These are phyloP conservation scores for Saccopteryx bilineata DNA, from an alignment of 2,113 vertebrate genomes.

Conservation along the genomic window DNA sequence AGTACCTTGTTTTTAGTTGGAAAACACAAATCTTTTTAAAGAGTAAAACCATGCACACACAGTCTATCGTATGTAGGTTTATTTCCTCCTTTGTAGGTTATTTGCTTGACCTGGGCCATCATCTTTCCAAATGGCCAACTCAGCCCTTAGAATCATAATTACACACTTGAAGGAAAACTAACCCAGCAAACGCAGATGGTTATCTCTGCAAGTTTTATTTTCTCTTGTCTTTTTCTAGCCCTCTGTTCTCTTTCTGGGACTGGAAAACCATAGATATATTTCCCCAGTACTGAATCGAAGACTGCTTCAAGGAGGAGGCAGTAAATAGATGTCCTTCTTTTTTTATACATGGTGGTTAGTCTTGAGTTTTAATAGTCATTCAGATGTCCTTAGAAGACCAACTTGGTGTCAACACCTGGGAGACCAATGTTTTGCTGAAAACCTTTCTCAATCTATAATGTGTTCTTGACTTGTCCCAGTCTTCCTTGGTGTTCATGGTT, in stretches of 20 bases:
- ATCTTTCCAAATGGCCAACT: slow-evolving; percentile 61
- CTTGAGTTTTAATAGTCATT: not conserved
- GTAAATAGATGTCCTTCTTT: not conserved
- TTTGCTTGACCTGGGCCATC: slow-evolving; percentile 63
- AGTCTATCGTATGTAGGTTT: slow-evolving; percentile 8
- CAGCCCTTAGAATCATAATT: slow-evolving; percentile 73
- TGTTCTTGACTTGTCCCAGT: not conserved
- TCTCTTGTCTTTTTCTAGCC: slow-evolving; percentile 27
- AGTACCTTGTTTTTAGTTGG: slow-evolving; percentile 53
- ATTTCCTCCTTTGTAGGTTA: slow-evolving; percentile 65
- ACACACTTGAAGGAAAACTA: slow-evolving; percentile 55
- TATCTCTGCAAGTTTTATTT: slow-evolving; percentile 54
- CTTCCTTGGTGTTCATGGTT: not conserved
- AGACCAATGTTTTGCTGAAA: not conserved
- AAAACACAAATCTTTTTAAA: slow-evolving; percentile 35
- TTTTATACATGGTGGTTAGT: not conserved
- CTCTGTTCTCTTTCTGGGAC: slow-evolving; percentile 35
- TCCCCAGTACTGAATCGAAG: slow-evolving; percentile 11
- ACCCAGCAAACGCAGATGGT: slow-evolving; percentile 67
- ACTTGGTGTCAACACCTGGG: not conserved
- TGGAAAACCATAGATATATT: not conserved
- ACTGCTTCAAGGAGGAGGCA: not conserved
- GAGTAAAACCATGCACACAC: not conserved
- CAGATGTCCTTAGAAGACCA: not conserved
- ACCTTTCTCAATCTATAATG: not conserved